Evolutionary conservation across 2,113 vertebrate species (phyloP).

Genomic region (Uria lomvia): DNA sequence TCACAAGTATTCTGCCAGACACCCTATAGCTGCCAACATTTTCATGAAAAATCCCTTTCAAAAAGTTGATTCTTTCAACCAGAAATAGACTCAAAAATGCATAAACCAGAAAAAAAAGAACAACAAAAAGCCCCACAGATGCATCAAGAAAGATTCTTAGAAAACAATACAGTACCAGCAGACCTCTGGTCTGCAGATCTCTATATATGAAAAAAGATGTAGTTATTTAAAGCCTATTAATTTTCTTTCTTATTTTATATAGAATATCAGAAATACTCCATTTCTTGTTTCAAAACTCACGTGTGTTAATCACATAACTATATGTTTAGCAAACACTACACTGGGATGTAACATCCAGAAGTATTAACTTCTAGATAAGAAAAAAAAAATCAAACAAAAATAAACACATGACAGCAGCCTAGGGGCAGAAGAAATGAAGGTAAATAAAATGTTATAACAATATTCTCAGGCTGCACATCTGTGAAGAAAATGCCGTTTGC

Average conservation of each 20-base stretch:
- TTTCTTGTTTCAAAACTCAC: not conserved
- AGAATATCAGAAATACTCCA: not conserved
- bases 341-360: not conserved
- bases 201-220: not conserved
- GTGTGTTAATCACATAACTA: not conserved
- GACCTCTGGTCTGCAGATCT: not conserved
- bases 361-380: not conserved
- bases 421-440: not conserved
- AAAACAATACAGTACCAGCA: not conserved
- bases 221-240: not conserved
- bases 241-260: not conserved
- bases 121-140: not conserved
- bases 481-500: slow-evolving; percentile 6
- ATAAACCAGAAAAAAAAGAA: not conserved
- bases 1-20: not conserved
- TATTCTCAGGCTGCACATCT: not conserved
- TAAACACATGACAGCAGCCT: not conserved
- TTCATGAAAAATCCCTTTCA: not conserved
- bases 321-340: not conserved
- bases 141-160: not conserved
- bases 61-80: not conserved
- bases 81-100: not conserved
- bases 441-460: not conserved
- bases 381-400: not conserved
- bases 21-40: not conserved